A percentile compares a stretch with the other conserved stretches of the same genome.
These are phyloP conservation scores for Acanthornis magna DNA, from an alignment of 2,797 vertebrate species.

Conservation along the genomic window DNA sequence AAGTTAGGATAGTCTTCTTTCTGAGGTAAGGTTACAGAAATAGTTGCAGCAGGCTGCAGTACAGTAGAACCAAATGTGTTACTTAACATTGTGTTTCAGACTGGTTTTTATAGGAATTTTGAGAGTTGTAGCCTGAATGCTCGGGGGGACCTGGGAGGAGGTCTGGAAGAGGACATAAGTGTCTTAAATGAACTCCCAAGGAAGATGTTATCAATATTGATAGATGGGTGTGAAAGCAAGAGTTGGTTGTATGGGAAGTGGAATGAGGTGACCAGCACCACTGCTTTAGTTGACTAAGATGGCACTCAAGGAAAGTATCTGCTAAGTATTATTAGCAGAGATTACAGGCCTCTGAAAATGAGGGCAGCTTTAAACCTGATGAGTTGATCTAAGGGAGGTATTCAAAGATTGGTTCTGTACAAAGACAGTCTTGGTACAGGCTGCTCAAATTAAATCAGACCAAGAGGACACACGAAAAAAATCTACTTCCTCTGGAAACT, in stretches of 20 bases:
- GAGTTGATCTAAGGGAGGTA: neutral
- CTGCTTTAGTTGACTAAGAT: neutral
- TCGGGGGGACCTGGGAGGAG: neutral
- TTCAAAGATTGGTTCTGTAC: neutral
- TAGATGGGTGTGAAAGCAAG: neutral
- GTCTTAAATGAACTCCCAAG: neutral
- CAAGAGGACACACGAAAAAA: neutral
- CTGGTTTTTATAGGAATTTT: neutral
- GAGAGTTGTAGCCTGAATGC: neutral
- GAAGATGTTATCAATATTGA: neutral
- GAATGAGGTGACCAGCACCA: neutral
- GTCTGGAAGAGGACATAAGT: neutral
- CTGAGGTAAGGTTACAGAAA: neutral
- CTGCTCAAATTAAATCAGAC: neutral
- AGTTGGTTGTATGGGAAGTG: neutral
- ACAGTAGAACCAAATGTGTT: neutral
- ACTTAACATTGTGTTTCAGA: neutral
- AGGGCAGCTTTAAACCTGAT: neutral
- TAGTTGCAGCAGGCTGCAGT: neutral
- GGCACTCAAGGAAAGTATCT: neutral
- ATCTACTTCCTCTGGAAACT: neutral
- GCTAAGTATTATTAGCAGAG: neutral
- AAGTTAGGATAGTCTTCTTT: neutral
- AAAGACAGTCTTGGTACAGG: neutral
- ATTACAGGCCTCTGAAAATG: neutral